Base-by-base conservation (phyloP, 2,888 invertebrate genomes). In the Pseudococcus viburni region DNA sequence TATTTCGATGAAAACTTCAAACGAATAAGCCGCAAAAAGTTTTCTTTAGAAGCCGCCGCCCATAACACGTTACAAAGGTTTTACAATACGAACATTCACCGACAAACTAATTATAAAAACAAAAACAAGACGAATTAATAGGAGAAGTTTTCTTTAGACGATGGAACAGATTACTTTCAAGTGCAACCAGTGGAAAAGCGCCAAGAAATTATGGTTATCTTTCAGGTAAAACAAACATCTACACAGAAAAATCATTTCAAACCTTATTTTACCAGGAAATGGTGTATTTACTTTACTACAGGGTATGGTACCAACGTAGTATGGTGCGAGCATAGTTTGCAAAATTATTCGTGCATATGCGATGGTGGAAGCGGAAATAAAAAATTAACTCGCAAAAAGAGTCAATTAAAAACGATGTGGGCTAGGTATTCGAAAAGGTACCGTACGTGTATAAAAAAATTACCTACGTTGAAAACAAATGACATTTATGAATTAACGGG, bases 1-100 rank as follows among this genome's bases (percentile, higher is more conserved):
- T 39, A 77, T 77, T 77, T 77, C 42, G 42, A 77, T 77, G 77
- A 77, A 77, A 77, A 77, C 77, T 77, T 77, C 77, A 77, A 77
- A 77, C 77, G 42, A 77, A 77, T 77, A 77, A 77, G 77, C 77
- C 77, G 26, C 77, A 42, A 77, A 68, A 77, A 77, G 39, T 77
- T 77, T 77, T 39, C 68, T 68, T 68, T 68, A 68, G 68, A 68
- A 68, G 68, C 68, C 26, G 68, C 68, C 68, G 26, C 68, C 77
- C 77, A 77, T 39, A 77, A 77, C 77, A 77, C 42, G 42, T 77
- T 77, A 77, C 77, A 77, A 77, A 77, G 77, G 39, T 33, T 77
- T 77, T 77, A 77, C 42, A 77, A 77, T 77, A 77, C 42, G 42
- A 77, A 42, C 42, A 39, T 77, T 42, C 39, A n/a, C 42, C 42